Percentiles rank a stretch among this genome's conserved stretches.
Evolutionary conservation across 1,140 invertebrate genomes (phyloP).

Genomic region (Eumeta japonica): DNA sequence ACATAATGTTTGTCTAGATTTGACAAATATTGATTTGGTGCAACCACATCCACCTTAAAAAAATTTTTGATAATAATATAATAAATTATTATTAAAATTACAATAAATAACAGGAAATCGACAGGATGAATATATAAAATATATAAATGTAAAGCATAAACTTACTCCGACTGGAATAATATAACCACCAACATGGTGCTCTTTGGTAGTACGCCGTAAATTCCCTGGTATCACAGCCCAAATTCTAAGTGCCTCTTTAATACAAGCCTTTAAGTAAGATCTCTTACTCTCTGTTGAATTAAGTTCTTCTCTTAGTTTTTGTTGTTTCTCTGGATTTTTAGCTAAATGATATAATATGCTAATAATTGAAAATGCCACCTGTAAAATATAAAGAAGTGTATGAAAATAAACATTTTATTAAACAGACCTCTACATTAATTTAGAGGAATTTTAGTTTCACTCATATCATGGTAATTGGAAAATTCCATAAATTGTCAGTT

Average conservation of each 20-base stretch:
- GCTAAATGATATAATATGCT: conserved; percentile 33
- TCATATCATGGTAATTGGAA: no score
- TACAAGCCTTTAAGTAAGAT: conserved; percentile 62
- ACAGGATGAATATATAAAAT: neutral
- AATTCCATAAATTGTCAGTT: no score
- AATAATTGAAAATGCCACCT: conserved; percentile 29
- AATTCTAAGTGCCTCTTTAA: conserved; percentile 65
- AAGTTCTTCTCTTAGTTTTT: conserved; percentile 35
- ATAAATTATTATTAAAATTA: conserved; percentile 6
- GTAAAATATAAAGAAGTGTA: conserved; percentile 6
- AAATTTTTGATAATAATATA: conserved; percentile 1
- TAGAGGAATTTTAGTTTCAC: no score
- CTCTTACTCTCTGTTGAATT: conserved; percentile 16
- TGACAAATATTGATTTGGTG: conserved; percentile 52
- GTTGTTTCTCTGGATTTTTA: conserved; percentile 25
- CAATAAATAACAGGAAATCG: neutral
- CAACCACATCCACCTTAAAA: conserved; percentile 54
- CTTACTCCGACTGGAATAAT: conserved; percentile 63
- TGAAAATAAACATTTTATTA: no score
- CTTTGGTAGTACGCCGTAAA: conserved; percentile 51
- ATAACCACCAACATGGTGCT: conserved; percentile 60
- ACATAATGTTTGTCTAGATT: conserved; percentile 56
- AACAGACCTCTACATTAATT: no score
- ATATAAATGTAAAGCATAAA: conserved; percentile 6
- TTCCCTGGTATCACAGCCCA: conserved; percentile 57